Conservation (phyloP, 2,113 vertebrate genomes). For the Blennius ocellaris region DNA sequence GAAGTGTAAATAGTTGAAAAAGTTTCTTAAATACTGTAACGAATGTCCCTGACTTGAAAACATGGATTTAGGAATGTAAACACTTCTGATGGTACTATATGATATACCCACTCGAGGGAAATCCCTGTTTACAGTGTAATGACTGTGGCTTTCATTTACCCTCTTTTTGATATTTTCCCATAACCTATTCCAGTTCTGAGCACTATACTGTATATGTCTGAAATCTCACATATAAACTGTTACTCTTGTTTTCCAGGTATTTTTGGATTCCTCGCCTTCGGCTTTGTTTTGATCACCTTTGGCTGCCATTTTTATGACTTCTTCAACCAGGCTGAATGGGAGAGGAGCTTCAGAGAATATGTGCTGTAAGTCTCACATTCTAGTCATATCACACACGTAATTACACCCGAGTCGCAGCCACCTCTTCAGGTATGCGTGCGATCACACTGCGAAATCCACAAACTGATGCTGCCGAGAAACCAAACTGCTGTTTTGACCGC, state of each 20-base stretch:
- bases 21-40: no score
- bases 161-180: no score
- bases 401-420: background rate
- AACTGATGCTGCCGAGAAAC: constrained; percentile 30
- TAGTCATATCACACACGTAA: background rate
- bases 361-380: constrained; percentile 88
- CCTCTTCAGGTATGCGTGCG: constrained; percentile 1
- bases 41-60: no score
- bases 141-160: no score
- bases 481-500: constrained; percentile 37
- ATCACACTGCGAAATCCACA: constrained; percentile 33
- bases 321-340: constrained; percentile 98
- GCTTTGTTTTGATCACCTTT: constrained; percentile 97
- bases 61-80: background rate
- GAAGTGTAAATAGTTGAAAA: no score
- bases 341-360: constrained; percentile 96
- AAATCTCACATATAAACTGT: background rate
- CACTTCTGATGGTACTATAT: background rate
- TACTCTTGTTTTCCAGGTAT: constrained; percentile 84
- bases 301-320: constrained; percentile 99
- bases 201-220: background rate
- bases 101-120: background rate
- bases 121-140: background rate
- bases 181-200: no score
- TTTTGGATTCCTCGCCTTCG: constrained; percentile 96